phyloP scores from a whole-genome alignment of 2,888 invertebrate genomes.

The Matsumyia berberina region DNA sequence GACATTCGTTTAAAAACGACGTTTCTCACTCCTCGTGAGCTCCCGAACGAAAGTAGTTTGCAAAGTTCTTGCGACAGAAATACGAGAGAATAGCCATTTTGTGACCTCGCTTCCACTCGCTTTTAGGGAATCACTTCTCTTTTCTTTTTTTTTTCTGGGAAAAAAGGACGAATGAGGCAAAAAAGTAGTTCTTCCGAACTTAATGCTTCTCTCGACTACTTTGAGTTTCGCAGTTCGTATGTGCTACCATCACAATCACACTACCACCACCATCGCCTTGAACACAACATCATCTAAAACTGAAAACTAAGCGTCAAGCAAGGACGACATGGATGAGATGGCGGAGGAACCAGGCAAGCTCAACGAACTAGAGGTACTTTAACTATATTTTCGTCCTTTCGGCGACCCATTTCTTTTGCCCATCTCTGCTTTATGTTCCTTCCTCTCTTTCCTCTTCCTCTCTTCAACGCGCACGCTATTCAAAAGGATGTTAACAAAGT shows the following conservation, averaged over 20 bases:
- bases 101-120: not conserved
- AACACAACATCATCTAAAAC: slow-evolving; percentile 43
- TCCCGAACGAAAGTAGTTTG: slow-evolving; percentile 21
- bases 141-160: no score
- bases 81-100: slow-evolving; percentile 22
- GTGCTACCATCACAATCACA: slow-evolving; percentile 2
- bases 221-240: slow-evolving; percentile 50
- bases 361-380: slow-evolving; percentile 69
- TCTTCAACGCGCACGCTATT: slow-evolving; percentile 1
- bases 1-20: slow-evolving; percentile 34
- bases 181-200: slow-evolving; percentile 22
- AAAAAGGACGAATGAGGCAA: not conserved
- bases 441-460: not conserved
- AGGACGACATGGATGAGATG: slow-evolving; percentile 7
- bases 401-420: slow-evolving; percentile 71
- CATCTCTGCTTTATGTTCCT: no score
- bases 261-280: not conserved
- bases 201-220: slow-evolving; percentile 9
- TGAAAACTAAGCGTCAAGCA: slow-evolving; percentile 44
- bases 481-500: slow-evolving; percentile 63
- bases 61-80: slow-evolving; percentile 30
- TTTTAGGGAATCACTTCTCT: slow-evolving; percentile 5
- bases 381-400: slow-evolving; percentile 61
- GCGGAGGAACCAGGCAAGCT: slow-evolving; percentile 41
- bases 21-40: not conserved